Evolutionary conservation across 64 coral and sea anemone genomes (phyloP).

Genomic region (Orbicella faveolata): DNA sequence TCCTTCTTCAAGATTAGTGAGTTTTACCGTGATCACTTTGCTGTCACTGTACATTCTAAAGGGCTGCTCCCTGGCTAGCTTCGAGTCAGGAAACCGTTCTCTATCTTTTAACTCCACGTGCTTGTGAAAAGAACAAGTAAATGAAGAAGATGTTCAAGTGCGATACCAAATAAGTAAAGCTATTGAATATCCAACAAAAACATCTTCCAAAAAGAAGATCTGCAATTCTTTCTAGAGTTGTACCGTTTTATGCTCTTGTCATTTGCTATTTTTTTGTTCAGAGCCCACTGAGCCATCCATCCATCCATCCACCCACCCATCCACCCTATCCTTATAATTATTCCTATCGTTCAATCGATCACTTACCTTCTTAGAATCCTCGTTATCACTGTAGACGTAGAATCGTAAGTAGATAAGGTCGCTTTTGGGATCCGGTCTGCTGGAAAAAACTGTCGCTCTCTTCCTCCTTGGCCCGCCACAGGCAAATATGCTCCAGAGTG

Average conservation of each 20-base stretch:
- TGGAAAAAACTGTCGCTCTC: slow-evolving; percentile 1
- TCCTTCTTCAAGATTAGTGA: background rate
- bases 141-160: background rate
- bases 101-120: background rate
- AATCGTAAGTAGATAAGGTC: background rate
- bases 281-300: no score
- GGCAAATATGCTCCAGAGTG: background rate
- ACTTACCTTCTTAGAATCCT: slow-evolving; percentile 9
- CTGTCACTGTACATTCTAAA: slow-evolving; percentile 22
- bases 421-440: background rate
- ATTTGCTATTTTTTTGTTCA: no score
- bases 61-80: background rate
- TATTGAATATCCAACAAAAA: no score
- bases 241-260: no score
- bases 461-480: slow-evolving; percentile 29
- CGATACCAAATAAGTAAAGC: no score
- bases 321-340: background rate
- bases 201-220: no score
- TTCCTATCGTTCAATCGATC: background rate
- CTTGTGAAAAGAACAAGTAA: background rate
- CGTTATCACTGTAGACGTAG: slow-evolving; percentile 33
- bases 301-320: no score
- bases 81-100: background rate
- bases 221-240: no score
- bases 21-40: background rate